Conservation (phyloP, 2,797 vertebrate genomes). For the Psittacula echo region DNA sequence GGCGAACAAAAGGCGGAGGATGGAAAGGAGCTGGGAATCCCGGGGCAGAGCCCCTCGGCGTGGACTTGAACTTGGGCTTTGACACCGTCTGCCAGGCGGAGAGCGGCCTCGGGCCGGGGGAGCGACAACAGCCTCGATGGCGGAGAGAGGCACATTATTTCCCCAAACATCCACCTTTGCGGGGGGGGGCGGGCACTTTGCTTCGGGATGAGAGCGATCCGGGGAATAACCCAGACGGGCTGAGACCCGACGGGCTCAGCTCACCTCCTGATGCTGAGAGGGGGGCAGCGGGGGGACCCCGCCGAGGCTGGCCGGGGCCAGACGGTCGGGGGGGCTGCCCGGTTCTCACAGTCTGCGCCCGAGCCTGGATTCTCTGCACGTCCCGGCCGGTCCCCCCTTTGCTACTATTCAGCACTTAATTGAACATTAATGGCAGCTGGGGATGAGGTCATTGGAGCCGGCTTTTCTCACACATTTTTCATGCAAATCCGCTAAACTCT, state of each 20-base stretch:
- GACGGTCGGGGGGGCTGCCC: slow-evolving; percentile 55
- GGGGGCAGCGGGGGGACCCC: slow-evolving; percentile 3
- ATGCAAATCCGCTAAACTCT: slow-evolving; percentile 87
- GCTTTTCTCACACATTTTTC: slow-evolving; percentile 89
- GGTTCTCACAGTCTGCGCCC: slow-evolving; percentile 75
- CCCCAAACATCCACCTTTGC: not conserved
- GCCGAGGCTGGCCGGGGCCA: slow-evolving; percentile 45
- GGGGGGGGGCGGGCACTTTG: not conserved
- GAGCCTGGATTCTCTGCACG: slow-evolving; percentile 84
- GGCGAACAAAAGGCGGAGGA: slow-evolving; percentile 76
- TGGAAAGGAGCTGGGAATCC: slow-evolving; percentile 69
- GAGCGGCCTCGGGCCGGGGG: slow-evolving; percentile 19
- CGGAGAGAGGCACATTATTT: not conserved
- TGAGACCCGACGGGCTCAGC: slow-evolving; percentile 1
- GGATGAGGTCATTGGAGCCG: slow-evolving; percentile 85
- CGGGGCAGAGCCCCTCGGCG: slow-evolving; percentile 69
- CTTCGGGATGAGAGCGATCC: not conserved
- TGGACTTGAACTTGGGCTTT: slow-evolving; percentile 84
- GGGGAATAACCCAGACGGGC: not conserved
- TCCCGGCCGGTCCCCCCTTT: slow-evolving; percentile 75
- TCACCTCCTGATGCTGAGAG: not conserved
- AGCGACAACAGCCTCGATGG: not conserved
- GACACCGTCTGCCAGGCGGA: slow-evolving; percentile 71
- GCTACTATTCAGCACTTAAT: slow-evolving; percentile 86
- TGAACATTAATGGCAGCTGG: slow-evolving; percentile 91